Percentiles rank a stretch among this genome's conserved stretches.
These are phyloP conservation scores for Sapajus apella DNA, from an alignment of 2,113 vertebrate genomes.

Conservation along the genomic window DNA sequence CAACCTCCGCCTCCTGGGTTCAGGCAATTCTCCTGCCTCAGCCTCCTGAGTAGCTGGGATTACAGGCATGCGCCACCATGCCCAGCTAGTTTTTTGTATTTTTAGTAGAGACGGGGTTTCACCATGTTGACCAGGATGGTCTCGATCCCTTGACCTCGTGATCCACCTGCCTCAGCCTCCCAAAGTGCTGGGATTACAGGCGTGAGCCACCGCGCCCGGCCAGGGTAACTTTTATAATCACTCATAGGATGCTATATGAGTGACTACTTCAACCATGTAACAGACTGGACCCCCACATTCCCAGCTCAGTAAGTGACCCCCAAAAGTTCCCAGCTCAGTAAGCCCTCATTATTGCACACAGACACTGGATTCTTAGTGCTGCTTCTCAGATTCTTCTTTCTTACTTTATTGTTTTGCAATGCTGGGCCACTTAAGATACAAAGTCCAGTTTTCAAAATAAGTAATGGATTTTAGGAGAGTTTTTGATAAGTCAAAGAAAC, in stretches of 20 bases:
- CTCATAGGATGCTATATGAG: not conserved
- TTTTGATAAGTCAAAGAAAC: conserved; percentile 25
- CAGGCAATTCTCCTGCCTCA: too few relatives aligned
- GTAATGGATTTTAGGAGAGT: not conserved
- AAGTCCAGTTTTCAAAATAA: conserved; percentile 56
- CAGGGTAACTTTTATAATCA: not conserved
- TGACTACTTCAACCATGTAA: not conserved
- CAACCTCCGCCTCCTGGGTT: too few relatives aligned
- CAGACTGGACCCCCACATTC: not conserved
- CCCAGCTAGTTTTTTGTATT: too few relatives aligned
- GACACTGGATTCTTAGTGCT: not conserved
- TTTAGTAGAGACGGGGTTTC: too few relatives aligned
- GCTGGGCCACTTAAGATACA: not conserved
- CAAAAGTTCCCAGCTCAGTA: not conserved
- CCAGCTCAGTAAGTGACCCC: not conserved
- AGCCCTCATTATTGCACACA: not conserved
- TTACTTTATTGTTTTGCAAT: conserved; percentile 23
- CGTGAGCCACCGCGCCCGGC: too few relatives aligned
- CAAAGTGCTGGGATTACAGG: too few relatives aligned
- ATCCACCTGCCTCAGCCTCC: too few relatives aligned
- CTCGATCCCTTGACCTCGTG: too few relatives aligned
- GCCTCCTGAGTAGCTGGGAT: too few relatives aligned
- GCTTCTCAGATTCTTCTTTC: not conserved
- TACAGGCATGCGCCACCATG: too few relatives aligned
- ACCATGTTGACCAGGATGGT: too few relatives aligned